A percentile compares a stretch with the other conserved stretches of the same genome.
Evolutionary conservation across 2,888 invertebrate genomes (phyloP).

Genomic region (Agrotis segetum): DNA sequence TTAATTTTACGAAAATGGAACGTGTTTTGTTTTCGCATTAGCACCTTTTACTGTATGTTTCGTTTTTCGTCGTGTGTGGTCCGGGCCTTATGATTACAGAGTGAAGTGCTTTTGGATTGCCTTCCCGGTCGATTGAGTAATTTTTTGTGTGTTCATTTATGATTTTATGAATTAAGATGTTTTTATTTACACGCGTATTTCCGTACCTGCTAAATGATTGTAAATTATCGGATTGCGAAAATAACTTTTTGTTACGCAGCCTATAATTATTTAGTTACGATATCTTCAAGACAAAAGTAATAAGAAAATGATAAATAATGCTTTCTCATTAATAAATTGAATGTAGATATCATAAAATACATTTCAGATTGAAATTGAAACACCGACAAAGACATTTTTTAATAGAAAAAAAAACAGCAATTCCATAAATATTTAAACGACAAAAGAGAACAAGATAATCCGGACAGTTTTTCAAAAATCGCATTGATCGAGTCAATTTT

Average conservation of each 20-base stretch:
- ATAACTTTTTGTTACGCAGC: neutral
- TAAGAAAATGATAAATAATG: neutral
- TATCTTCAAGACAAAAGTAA: too few relatives aligned
- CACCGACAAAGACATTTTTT: constrained; percentile 55
- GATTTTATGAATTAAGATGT: constrained; percentile 18
- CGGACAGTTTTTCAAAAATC: constrained; percentile 62
- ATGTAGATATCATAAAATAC: neutral
- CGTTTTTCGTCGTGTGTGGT: constrained; percentile 88
- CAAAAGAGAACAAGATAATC: constrained; percentile 70
- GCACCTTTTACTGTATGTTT: constrained; percentile 88
- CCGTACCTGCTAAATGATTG: neutral
- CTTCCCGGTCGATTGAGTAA: constrained; percentile 55
- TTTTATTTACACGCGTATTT: neutral
- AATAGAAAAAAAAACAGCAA: constrained; percentile 1
- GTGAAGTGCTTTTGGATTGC: constrained; percentile 55
- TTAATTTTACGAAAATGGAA: constrained; percentile 86
- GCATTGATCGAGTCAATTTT: constrained; percentile 72
- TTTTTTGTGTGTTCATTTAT: constrained; percentile 49
- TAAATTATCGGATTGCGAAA: constrained; percentile 14
- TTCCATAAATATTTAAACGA: constrained; percentile 67
- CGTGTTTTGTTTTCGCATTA: constrained; percentile 87
- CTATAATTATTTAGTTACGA: neutral
- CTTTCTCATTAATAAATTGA: neutral
- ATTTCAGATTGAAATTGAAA: constrained; percentile 8
- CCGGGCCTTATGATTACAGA: constrained; percentile 60